Base-by-base conservation (phyloP, 1,140 invertebrate species). In the Hycleus phaleratus region DNA sequence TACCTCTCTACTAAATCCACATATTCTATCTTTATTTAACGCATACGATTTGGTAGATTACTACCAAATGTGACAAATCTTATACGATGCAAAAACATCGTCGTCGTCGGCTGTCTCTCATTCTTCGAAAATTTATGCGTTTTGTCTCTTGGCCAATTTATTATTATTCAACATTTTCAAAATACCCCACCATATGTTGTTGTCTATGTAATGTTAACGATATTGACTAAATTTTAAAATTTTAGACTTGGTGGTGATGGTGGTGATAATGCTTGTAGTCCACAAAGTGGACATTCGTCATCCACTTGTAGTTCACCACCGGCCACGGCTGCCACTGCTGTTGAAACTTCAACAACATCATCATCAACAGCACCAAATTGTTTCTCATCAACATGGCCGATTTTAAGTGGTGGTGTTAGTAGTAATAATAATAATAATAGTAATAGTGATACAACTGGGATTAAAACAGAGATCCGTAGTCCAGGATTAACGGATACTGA, bases 401-500 rank as follows among this genome's bases (percentile, higher is more conserved):
- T 67, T 26, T 47, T 68, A 18, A 18, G 18, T 18, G 18, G 18
- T 18, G 18, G 18, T 18, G 18, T 18, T 18, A 18, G 18, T 18
- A 18, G 2, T 18, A 18, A 18, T 18, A 18, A 18, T 18, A 18
- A 18, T 18, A 18, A 18, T 18, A 18, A 18, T 18, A 18, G 18
- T 18, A 63, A 39, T 40, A 45, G 46, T 25, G 47, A 43, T 9
- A 26, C 45, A 51, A 10, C 50, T 64, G 78, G 77, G 56, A 79
- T 82, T 49, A 82, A 82, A 71, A 81, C 77, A 62, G 80, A 82
- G 71, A 75, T 81, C 61, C 76, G 79, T 60, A 81, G 79, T 72
- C 80, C 80, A 11, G 78, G 79, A 52, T 72, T 80, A 66, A 77
- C 75, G 55, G 78, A 80, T 55, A 68, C 75, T 42, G 78, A 79